These are phyloP conservation scores for Charina bottae DNA, from an alignment of 2,113 vertebrate genomes.

Conservation along the genomic window DNA sequence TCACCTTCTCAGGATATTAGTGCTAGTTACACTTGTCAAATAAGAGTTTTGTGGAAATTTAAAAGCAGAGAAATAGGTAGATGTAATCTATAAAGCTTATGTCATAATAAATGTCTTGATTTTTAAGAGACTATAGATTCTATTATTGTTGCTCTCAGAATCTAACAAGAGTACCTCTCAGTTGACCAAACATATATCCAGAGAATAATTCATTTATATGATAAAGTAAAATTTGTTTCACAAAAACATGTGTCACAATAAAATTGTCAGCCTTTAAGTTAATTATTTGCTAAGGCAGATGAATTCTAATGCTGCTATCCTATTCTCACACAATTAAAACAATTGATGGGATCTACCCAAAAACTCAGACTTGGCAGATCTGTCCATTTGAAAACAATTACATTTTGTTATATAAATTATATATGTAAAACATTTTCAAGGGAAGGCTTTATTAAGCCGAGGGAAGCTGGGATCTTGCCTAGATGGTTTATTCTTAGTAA, in stretches of 20 bases:
- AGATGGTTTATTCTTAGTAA: conserved; percentile 32
- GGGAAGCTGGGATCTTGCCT: conserved; percentile 16
- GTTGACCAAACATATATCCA: neutral
- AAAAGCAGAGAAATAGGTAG: too few species aligned
- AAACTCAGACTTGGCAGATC: neutral
- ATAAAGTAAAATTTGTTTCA: neutral
- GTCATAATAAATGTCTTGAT: too few species aligned
- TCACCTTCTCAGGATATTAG: too few species aligned
- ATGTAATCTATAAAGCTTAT: too few species aligned
- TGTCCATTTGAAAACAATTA: conserved; percentile 27
- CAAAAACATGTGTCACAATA: neutral
- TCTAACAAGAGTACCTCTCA: neutral
- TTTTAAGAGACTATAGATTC: too few species aligned
- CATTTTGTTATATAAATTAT: conserved; percentile 64
- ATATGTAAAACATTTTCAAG: conserved; percentile 46
- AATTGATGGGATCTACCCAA: neutral
- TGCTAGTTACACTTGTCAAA: too few species aligned
- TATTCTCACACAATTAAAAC: neutral
- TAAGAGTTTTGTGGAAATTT: too few species aligned
- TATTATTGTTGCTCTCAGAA: too few species aligned
- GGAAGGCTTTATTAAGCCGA: neutral
- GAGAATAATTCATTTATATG: neutral
- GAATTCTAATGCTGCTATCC: neutral
- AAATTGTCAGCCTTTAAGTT: neutral
- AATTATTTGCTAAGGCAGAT: neutral